Evolutionary conservation across 2,113 vertebrate species (phyloP).

Genomic region (Strix uralensis): DNA sequence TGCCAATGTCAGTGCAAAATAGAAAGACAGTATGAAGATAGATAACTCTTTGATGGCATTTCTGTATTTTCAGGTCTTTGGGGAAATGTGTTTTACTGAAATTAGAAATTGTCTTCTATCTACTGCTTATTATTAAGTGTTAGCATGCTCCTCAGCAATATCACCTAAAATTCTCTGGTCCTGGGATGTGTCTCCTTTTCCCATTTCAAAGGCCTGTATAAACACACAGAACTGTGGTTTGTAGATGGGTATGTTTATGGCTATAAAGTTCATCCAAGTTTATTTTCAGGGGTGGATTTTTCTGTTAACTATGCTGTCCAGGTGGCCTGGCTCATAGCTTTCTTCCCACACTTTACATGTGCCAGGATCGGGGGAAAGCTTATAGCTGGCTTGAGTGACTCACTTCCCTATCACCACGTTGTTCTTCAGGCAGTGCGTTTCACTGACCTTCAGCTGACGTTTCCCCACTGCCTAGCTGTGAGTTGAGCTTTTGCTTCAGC

Average conservation of each 20-base stretch:
- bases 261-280: constrained; percentile 23
- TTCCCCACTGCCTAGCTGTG: background rate
- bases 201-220: background rate
- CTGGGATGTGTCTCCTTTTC: background rate
- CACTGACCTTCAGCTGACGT: background rate
- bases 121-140: background rate
- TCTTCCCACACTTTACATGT: background rate
- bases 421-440: background rate
- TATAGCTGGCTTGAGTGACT: background rate
- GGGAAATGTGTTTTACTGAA: background rate
- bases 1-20: background rate
- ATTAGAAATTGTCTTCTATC: background rate
- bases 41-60: background rate
- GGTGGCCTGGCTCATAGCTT: constrained; percentile 29
- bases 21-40: background rate
- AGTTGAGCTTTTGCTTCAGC: background rate
- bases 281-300: background rate
- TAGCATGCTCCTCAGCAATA: background rate
- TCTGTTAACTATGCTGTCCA: background rate
- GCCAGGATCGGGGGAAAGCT: background rate
- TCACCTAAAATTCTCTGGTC: background rate
- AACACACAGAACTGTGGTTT: background rate
- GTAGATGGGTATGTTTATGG: background rate
- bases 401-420: background rate
- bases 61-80: background rate